These are phyloP conservation scores for Chelmon rostratus DNA, from an alignment of 2,797 vertebrate species.

Conservation along the genomic window DNA sequence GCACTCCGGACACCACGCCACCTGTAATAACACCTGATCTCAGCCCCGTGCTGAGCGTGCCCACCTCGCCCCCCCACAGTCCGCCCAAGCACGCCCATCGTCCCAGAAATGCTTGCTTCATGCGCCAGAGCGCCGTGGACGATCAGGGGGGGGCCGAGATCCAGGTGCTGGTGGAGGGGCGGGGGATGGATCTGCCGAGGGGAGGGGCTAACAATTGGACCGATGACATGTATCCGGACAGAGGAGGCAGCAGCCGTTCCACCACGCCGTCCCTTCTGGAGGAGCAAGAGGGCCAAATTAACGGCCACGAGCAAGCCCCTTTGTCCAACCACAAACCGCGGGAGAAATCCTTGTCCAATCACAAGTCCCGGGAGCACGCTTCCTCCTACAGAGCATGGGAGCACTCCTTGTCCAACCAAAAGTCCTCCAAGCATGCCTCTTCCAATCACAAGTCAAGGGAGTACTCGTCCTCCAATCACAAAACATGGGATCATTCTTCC, in stretches of 20 bases:
- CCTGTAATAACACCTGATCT: constrained; percentile 93
- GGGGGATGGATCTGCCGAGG: constrained; percentile 80
- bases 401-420: constrained; percentile 84
- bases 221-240: constrained; percentile 87
- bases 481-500: constrained; percentile 84
- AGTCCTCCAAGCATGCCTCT: constrained; percentile 83
- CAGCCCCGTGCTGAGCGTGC: constrained; percentile 92
- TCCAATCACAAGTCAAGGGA: constrained; percentile 86
- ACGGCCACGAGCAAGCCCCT: constrained; percentile 88
- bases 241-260: constrained; percentile 85
- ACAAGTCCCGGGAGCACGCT: constrained; percentile 89
- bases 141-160: constrained; percentile 93
- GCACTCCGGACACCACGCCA: constrained; percentile 92
- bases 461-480: constrained; percentile 87
- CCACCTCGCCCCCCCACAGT: constrained; percentile 88
- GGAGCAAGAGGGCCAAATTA: constrained; percentile 88
- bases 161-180: constrained; percentile 95
- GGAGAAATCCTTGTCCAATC: constrained; percentile 82
- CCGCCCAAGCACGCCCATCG: constrained; percentile 81
- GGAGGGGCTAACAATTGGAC: constrained; percentile 90
- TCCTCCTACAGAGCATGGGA: constrained; percentile 88
- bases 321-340: constrained; percentile 82
- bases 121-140: constrained; percentile 92
- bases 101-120: constrained; percentile 92
- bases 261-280: constrained; percentile 88